A percentile compares a stretch with the other conserved stretches of the same genome.
Conservation (phyloP, 2,797 vertebrate genomes). For the Capromys pilorides region DNA sequence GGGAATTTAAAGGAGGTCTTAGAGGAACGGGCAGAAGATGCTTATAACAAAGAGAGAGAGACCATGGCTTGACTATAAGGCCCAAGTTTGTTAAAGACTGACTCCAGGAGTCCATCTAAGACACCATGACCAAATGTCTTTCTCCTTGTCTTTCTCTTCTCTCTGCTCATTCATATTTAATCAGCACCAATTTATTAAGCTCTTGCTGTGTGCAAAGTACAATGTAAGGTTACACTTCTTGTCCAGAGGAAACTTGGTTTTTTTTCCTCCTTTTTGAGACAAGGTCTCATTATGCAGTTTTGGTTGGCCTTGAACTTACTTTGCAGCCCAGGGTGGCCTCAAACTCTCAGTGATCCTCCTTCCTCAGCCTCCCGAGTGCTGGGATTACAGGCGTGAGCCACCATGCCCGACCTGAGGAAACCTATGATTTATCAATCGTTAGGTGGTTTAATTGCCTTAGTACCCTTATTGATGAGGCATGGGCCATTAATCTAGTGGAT, state of each 20-base stretch:
- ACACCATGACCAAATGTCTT: neutral
- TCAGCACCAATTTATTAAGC: conserved; percentile 21
- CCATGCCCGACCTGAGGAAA: neutral
- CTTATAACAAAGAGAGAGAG: neutral
- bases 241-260: neutral
- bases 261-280: no score
- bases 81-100: neutral
- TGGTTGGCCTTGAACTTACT: no score
- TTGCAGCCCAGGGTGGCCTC: no score
- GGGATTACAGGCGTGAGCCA: no score
- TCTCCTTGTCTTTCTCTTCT: neutral
- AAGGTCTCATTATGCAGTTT: no score
- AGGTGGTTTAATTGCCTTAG: neutral
- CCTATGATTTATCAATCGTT: neutral
- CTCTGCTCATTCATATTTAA: conserved; percentile 23
- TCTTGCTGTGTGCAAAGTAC: neutral
- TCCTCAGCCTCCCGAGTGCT: no score
- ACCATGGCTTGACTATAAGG: neutral
- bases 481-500: neutral
- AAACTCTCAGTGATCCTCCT: no score
- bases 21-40: neutral
- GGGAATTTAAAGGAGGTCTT: neutral
- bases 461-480: neutral
- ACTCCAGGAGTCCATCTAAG: neutral
- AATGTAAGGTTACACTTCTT: neutral